Percentiles rank a stretch among this genome's conserved stretches.
phyloP scores from a whole-genome alignment of 2,888 invertebrate genomes.

The Spatulosminthurus flaviceps region DNA sequence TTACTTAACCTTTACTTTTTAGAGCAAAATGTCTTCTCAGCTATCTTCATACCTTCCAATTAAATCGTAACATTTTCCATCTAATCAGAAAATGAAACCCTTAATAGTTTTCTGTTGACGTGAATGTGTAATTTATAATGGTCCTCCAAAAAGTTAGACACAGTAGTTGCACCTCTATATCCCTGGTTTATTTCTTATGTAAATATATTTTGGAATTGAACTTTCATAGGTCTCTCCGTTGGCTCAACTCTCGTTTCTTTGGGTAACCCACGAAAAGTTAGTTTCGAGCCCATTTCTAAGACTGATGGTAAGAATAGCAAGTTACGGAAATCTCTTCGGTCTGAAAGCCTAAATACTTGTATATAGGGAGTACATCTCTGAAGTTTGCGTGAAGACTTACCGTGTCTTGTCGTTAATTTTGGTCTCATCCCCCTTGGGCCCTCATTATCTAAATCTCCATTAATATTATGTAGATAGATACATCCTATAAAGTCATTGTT shows the following conservation, averaged over 20 bases:
- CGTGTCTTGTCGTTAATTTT: constrained; percentile 32
- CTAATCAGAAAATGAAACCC: not conserved
- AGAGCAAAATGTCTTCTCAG: not conserved
- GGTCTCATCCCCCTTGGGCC: constrained; percentile 36
- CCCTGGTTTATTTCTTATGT: not conserved
- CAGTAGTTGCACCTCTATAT: no score
- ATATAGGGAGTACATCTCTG: constrained; percentile 64
- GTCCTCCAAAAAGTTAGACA: no score
- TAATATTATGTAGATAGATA: not conserved
- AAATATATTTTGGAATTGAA: not conserved
- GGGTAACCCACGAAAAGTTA: constrained; percentile 80
- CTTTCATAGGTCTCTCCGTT: constrained; percentile 80
- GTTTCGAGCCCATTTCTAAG: constrained; percentile 74
- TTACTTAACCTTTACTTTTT: not conserved
- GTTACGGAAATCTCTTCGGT: constrained; percentile 72
- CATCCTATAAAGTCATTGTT: constrained; percentile 23
- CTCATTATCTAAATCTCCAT: constrained; percentile 24
- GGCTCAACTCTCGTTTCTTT: constrained; percentile 90
- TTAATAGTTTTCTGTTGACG: not conserved
- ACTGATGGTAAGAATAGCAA: constrained; percentile 69
- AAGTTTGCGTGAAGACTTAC: constrained; percentile 19
- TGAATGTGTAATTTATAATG: not conserved
- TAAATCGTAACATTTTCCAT: not conserved
- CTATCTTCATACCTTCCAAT: not conserved
- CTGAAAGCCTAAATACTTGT: constrained; percentile 76